These are phyloP conservation scores for Eriocheir sinensis DNA, from an alignment of 1,140 invertebrate genomes.

Conservation along the genomic window DNA sequence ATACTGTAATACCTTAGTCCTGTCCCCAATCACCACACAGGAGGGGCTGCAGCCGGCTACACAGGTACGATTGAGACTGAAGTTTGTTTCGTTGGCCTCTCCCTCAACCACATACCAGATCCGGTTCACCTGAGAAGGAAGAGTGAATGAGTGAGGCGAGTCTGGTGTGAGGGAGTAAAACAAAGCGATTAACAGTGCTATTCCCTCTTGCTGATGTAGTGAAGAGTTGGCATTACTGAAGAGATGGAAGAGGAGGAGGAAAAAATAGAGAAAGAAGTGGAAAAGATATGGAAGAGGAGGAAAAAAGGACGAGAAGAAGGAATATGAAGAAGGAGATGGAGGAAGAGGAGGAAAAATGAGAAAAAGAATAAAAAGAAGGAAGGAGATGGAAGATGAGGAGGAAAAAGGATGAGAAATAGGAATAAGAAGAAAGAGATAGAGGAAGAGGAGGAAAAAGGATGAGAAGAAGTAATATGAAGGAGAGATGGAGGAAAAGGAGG, in stretches of 20 bases:
- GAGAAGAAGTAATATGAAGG: too few relatives aligned
- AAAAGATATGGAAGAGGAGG: neutral
- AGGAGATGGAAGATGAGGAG: too few relatives aligned
- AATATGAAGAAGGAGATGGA: too few relatives aligned
- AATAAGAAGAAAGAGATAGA: too few relatives aligned
- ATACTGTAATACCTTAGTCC: slow-evolving; percentile 66
- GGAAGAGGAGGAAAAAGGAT: too few relatives aligned
- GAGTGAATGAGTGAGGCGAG: neutral
- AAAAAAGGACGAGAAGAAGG: neutral
- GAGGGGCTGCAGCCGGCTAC: slow-evolving; percentile 9
- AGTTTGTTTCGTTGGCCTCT: slow-evolving; percentile 12
- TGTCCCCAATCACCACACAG: slow-evolving; percentile 60
- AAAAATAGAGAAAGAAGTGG: neutral
- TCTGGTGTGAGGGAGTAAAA: neutral
- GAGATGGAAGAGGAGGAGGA: neutral
- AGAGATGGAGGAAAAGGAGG: too few relatives aligned
- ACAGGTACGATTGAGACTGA: slow-evolving; percentile 59
- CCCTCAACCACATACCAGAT: slow-evolving; percentile 59
- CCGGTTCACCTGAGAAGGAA: slow-evolving; percentile 50
- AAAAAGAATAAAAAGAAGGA: too few relatives aligned
- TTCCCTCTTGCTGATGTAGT: neutral
- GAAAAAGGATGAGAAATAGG: too few relatives aligned
- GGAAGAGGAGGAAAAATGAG: too few relatives aligned
- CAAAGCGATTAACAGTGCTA: neutral
- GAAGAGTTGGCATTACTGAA: neutral